A percentile compares a stretch with the other conserved stretches of the same genome.
Evolutionary conservation across 2,888 invertebrate species (phyloP).

Genomic region (Myopa testacea): DNA sequence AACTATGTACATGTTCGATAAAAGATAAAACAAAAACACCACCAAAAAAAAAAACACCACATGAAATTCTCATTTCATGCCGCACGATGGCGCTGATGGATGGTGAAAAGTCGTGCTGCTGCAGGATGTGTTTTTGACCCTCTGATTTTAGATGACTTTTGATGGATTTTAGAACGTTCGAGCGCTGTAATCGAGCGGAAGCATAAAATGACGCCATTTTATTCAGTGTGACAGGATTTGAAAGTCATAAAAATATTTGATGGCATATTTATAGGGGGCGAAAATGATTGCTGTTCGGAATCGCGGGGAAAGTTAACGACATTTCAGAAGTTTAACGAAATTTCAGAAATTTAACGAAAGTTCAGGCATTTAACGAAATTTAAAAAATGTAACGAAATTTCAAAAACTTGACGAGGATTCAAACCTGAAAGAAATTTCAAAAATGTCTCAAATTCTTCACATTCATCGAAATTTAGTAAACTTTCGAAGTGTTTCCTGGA

Average conservation of each 20-base stretch:
- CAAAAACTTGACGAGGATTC: not conserved
- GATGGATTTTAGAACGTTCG: not conserved
- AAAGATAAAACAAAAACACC: not conserved
- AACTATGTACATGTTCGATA: not conserved
- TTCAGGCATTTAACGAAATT: not conserved
- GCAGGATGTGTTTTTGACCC: not conserved
- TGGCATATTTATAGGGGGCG: constrained; percentile 21
- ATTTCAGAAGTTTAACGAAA: not conserved
- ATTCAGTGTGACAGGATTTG: not conserved
- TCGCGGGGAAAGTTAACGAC: not conserved
- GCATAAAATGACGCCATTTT: not conserved
- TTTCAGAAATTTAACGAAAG: not conserved
- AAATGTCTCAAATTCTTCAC: too few relatives aligned
- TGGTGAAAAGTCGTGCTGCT: too few relatives aligned
- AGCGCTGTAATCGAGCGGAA: not conserved
- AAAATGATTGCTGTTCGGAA: too few relatives aligned
- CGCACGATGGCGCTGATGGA: too few relatives aligned
- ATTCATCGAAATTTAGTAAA: too few relatives aligned
- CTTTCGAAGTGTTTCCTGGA: too few relatives aligned
- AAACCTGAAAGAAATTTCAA: too few relatives aligned
- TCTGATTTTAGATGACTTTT: not conserved
- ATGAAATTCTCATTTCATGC: too few relatives aligned
- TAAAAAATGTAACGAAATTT: not conserved
- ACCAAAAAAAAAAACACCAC: not conserved
- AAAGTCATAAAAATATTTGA: constrained; percentile 5